Evolutionary conservation across 2,113 vertebrate genomes (phyloP).

Genomic region (Macheiramphus alcinus): DNA sequence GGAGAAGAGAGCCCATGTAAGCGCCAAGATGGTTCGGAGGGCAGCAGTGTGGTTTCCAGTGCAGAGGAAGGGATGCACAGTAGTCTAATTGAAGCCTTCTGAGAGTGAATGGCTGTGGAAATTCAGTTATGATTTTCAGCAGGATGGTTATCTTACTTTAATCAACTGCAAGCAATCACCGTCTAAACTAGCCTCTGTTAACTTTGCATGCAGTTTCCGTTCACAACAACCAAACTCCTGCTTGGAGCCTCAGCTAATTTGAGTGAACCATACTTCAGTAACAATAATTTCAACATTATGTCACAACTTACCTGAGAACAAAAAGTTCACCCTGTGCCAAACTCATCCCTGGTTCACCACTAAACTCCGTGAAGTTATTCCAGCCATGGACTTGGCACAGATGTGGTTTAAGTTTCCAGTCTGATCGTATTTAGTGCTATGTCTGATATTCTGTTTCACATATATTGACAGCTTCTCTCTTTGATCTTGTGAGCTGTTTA

Average conservation of each 20-base stretch:
- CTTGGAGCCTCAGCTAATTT: conserved; percentile 38
- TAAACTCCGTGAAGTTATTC: neutral
- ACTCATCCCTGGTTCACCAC: conserved; percentile 3
- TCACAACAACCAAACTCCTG: conserved; percentile 3
- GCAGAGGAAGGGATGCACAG: neutral
- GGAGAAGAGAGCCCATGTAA: neutral
- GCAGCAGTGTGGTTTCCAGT: neutral
- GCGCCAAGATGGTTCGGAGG: neutral
- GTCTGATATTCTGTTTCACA: conserved; percentile 4
- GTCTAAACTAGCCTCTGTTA: neutral
- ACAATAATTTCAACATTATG: conserved; percentile 30
- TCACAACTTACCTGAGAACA: conserved; percentile 14
- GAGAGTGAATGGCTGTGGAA: conserved; percentile 28
- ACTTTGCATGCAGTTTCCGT: neutral
- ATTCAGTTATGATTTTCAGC: conserved; percentile 33
- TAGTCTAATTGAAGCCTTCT: conserved; percentile 57
- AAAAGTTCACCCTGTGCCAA: conserved; percentile 6
- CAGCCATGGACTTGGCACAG: neutral
- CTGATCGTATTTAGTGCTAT: neutral
- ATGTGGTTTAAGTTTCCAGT: conserved; percentile 1
- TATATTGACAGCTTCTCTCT: neutral
- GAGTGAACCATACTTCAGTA: conserved; percentile 25
- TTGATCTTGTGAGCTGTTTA: conserved; percentile 26
- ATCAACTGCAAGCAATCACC: conserved; percentile 35
- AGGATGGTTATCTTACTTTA: conserved; percentile 36